Percentiles rank a stretch among this genome's conserved stretches.
Evolutionary conservation across 2,113 vertebrate species (phyloP).

Genomic region (Gallinago jamesoni): DNA sequence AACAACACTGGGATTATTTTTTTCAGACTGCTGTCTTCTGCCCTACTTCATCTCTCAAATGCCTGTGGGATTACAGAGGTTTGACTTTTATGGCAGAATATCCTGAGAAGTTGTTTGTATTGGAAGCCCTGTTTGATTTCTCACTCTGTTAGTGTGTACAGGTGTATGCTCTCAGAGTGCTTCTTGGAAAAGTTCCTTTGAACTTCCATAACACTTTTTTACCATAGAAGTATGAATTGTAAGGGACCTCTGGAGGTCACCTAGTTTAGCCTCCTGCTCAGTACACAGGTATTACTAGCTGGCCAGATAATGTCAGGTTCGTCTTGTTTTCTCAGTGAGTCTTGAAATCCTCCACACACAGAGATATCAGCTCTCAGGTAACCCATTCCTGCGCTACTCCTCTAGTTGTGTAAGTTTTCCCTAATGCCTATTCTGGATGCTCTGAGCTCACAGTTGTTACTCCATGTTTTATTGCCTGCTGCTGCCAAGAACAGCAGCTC

Average conservation of each 20-base stretch:
- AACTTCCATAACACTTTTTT: background rate
- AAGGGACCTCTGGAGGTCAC: background rate
- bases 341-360: background rate
- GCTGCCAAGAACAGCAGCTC: background rate
- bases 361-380: background rate
- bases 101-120: background rate
- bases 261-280: background rate
- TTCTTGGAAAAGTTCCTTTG: conserved; percentile 12
- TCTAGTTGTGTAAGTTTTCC: background rate
- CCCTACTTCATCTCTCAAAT: background rate
- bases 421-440: background rate
- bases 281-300: background rate
- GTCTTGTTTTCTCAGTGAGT: background rate
- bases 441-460: background rate
- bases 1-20: background rate
- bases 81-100: background rate
- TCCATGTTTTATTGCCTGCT: background rate
- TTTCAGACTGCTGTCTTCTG: background rate
- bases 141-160: background rate
- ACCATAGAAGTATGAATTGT: background rate
- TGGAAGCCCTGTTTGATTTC: conserved; percentile 14
- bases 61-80: background rate
- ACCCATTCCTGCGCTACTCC: background rate
- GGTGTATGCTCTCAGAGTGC: background rate
- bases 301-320: background rate